phyloP scores from a whole-genome alignment of 2,888 invertebrate genomes.

The Junonia oenone region DNA sequence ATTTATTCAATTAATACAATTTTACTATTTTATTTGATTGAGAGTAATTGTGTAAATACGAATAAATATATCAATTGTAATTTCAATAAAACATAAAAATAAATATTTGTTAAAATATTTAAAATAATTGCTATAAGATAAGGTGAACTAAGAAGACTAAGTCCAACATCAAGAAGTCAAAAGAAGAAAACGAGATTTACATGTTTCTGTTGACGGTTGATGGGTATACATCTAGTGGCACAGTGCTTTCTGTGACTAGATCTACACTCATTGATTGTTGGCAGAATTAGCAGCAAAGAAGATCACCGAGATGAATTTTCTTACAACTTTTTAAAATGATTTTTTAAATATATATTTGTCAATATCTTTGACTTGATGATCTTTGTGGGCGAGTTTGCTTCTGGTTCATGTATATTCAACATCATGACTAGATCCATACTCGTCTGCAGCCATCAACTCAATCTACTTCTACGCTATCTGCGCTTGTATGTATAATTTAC shows the following conservation, averaged over 20 bases:
- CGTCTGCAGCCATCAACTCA: conserved; percentile 86
- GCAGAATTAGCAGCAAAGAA: conserved; percentile 40
- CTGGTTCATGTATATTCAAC: conserved; percentile 82
- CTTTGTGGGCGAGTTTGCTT: conserved; percentile 90
- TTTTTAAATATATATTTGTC: no score
- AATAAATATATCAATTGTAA: no score
- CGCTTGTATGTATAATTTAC: no score
- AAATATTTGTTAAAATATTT: no score
- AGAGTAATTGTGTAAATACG: no score
- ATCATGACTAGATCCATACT: conserved; percentile 94
- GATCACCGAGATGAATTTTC: background rate
- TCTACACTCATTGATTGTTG: conserved; percentile 91
- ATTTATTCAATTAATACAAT: no score
- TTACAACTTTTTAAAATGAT: background rate
- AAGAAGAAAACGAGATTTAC: conserved; percentile 3
- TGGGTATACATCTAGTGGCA: conserved; percentile 87
- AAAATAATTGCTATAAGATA: no score
- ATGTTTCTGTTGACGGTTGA: conserved; percentile 50
- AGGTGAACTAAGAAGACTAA: no score
- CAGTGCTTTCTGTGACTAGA: conserved; percentile 88
- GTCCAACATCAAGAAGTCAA: conserved; percentile 5
- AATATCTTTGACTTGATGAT: conserved; percentile 70
- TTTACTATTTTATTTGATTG: no score
- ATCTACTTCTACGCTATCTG: no score
- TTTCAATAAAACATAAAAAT: no score